Base-by-base conservation (phyloP, 2,888 invertebrate genomes). In the Pristionchus arcanus region DNA sequence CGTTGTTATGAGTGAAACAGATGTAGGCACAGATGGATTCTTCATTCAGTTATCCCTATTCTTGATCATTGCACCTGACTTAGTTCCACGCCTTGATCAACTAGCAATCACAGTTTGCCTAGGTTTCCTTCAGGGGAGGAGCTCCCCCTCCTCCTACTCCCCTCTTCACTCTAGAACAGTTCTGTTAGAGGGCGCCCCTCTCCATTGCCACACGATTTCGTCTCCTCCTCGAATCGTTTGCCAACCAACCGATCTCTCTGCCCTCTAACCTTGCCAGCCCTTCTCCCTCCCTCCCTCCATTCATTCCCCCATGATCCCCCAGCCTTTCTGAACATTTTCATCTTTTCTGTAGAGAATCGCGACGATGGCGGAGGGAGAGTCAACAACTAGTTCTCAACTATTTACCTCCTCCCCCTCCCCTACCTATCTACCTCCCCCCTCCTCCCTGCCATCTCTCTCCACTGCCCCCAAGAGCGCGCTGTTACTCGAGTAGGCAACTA, bases 331-430 rank as follows among this genome's bases (percentile, higher is more conserved):
- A 77, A 25, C 42, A 42, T 49, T 77, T n/a, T 42, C 34, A 34
- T 77, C 37, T n/a, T 63, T 63, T 63, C 63, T 63, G 25, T 25
- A 63, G 25, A 15, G 63, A 34, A 85, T 34, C 83, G 34, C 55
- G 81, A 77, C 81, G 63, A 31, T 37, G 59, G 34, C 63, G n/a
- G 25, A 21, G 77, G 19, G 11, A 77, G 81, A 81, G 81, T 81
- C 81, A 81, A 81, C 81, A 81, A 81, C 81, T 81, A 81, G 81
- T 81, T 81, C 81, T 81, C 81, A 81, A 81, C 81, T 81, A 81
- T 81, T 81, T 81, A 81, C 81, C 81, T 53, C 49, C 81, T 16
- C 81, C 81, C 77, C 77, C 37, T 11, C 53, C 34, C 15, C 59
- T 37, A 55, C 85, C 55, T 42, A 59, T 63, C 59, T 19, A 84